Conservation (phyloP, 2,113 vertebrate species). For the Heloderma charlesbogerti region DNA sequence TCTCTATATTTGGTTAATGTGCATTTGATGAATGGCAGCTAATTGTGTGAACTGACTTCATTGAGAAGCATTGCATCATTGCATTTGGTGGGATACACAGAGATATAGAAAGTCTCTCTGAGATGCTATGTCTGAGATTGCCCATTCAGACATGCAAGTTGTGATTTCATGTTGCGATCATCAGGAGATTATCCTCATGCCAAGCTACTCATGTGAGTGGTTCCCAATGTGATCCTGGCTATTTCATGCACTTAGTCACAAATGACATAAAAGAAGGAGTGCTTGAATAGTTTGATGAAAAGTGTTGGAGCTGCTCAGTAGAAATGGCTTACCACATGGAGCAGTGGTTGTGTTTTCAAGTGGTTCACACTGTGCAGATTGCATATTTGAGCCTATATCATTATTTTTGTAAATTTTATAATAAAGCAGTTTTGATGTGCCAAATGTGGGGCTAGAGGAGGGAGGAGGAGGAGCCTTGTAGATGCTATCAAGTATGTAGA, state of each 20-base stretch:
- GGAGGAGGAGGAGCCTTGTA: conserved; percentile 34
- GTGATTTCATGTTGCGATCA: neutral
- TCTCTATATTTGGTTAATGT: neutral
- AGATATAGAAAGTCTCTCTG: neutral
- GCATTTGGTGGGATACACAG: neutral
- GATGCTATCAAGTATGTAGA: conserved; percentile 15
- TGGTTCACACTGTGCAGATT: neutral
- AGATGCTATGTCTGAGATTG: neutral
- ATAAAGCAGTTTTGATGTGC: conserved; percentile 3
- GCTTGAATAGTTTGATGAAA: neutral
- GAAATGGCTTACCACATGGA: neutral
- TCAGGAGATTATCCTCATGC: neutral
- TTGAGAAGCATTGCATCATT: conserved; percentile 1
- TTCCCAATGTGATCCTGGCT: neutral
- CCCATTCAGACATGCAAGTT: neutral
- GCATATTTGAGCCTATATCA: conserved; percentile 30
- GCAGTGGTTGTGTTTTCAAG: neutral
- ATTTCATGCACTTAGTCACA: neutral
- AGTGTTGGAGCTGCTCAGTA: neutral
- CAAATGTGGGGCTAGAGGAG: conserved; percentile 15
- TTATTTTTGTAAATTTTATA: conserved; percentile 18
- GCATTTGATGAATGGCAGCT: neutral
- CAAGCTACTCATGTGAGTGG: neutral
- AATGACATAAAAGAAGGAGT: neutral
- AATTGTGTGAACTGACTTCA: neutral